A percentile compares a stretch with the other conserved stretches of the same genome.
Conservation (phyloP, 2,113 vertebrate species). For the Regulus satrapa region DNA sequence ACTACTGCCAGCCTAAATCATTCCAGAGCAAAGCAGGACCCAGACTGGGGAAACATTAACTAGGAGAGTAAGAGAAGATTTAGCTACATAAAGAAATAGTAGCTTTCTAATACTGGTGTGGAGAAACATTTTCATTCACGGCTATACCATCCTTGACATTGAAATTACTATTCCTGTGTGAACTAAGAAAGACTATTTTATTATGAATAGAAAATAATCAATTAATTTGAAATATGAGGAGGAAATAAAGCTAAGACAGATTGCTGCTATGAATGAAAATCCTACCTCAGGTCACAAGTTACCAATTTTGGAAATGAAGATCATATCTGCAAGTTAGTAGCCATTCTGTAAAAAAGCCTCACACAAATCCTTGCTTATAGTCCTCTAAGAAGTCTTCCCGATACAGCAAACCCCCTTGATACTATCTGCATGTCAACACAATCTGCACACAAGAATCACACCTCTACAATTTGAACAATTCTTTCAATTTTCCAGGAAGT, state of each 20-base stretch:
- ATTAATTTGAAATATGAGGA: not conserved
- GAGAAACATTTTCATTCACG: not conserved
- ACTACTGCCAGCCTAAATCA: not conserved
- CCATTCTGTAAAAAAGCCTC: accelerated
- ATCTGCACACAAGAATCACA: not conserved
- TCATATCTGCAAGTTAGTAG: not conserved
- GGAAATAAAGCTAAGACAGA: not conserved
- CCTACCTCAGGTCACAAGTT: not conserved
- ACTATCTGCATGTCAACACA: accelerated
- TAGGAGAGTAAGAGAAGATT: not conserved
- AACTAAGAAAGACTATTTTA: not conserved
- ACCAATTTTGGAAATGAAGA: not conserved
- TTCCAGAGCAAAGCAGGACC: not conserved
- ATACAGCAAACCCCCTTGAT: not conserved
- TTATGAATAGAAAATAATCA: not conserved
- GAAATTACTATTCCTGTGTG: not conserved
- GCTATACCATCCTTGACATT: not conserved
- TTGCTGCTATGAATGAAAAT: not conserved
- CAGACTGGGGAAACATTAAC: not conserved
- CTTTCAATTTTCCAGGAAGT: not conserved
- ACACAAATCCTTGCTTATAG: not conserved
- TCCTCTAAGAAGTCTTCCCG: not conserved
- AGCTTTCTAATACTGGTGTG: not conserved
- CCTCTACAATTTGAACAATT: not conserved
- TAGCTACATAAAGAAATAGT: not conserved